A percentile compares a stretch with the other conserved stretches of the same genome.
phyloP scores from a whole-genome alignment of 2,888 invertebrate species.

The Lepidonotus clava region DNA sequence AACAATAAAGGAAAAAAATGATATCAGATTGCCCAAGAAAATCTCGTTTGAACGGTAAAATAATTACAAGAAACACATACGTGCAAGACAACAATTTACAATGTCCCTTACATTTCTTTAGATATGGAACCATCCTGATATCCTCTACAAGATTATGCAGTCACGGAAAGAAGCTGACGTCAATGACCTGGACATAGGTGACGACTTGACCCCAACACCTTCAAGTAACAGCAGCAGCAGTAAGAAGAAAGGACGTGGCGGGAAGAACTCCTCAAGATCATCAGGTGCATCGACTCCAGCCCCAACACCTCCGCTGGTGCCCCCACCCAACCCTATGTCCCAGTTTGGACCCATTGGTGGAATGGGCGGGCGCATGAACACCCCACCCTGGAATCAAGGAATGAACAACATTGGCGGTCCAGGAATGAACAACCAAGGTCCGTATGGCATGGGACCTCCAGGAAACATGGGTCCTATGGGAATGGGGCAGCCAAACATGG shows the following conservation, averaged over 20 bases:
- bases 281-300: conserved; percentile 17
- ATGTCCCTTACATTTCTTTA: conserved; percentile 70
- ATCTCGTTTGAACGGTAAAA: too few relatives aligned
- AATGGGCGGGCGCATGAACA: conserved; percentile 24
- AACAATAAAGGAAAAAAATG: too few relatives aligned
- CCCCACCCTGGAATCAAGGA: conserved; percentile 24
- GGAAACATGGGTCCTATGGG: conserved; percentile 46
- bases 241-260: conserved; percentile 65
- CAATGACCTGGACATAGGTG: conserved; percentile 79
- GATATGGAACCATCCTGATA: conserved; percentile 83
- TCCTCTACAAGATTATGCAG: conserved; percentile 77
- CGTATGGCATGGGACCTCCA: conserved; percentile 30
- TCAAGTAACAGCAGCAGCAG: conserved; percentile 35
- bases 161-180: conserved; percentile 70
- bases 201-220: conserved; percentile 64
- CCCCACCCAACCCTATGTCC: conserved; percentile 30
- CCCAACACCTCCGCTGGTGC: conserved; percentile 32
- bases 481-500: conserved; percentile 45
- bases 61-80: too few relatives aligned
- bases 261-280: not conserved
- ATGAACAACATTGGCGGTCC: conserved; percentile 17
- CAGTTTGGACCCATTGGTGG: conserved; percentile 42
- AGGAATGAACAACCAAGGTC: conserved; percentile 7
- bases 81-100: too few relatives aligned
- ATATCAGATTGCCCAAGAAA: too few relatives aligned